These are phyloP conservation scores for Urosaurus nigricauda DNA, from an alignment of 2,797 vertebrate genomes.

Conservation along the genomic window DNA sequence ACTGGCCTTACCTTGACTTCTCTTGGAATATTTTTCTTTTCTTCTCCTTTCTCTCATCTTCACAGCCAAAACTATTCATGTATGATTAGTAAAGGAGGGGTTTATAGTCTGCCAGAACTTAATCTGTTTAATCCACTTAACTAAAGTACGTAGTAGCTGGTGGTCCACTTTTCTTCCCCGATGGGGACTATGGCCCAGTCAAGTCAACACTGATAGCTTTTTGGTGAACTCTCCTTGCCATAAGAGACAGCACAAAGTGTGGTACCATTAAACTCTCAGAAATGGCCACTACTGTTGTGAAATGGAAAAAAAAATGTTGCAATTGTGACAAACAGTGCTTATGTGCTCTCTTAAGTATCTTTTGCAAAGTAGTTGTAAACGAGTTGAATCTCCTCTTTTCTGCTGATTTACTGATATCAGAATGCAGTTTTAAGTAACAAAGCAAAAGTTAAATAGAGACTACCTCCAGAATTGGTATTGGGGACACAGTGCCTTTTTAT, in stretches of 20 bases:
- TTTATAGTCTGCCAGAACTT: background rate
- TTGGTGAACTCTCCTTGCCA: background rate
- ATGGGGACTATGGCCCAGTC: background rate
- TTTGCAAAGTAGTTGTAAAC: background rate
- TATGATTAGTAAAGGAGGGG: background rate
- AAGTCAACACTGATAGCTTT: background rate
- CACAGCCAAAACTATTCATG: background rate
- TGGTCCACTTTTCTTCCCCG: background rate
- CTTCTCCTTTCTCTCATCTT: background rate
- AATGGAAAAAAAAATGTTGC: background rate
- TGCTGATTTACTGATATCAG: background rate
- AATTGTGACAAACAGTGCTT: slow-evolving; percentile 25
- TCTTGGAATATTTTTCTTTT: background rate
- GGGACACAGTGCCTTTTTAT: background rate
- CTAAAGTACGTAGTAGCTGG: background rate
- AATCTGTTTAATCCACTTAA: background rate
- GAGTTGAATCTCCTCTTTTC: background rate
- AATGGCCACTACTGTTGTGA: background rate
- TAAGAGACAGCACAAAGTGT: background rate
- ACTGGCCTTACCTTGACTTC: background rate
- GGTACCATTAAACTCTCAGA: background rate
- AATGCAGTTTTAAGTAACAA: background rate
- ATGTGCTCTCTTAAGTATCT: slow-evolving; percentile 3
- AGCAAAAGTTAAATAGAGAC: background rate
- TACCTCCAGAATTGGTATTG: background rate